A percentile compares a stretch with the other conserved stretches of the same genome.
Evolutionary conservation across 2,797 vertebrate species (phyloP).

Genomic region (Sternotherus odoratus): DNA sequence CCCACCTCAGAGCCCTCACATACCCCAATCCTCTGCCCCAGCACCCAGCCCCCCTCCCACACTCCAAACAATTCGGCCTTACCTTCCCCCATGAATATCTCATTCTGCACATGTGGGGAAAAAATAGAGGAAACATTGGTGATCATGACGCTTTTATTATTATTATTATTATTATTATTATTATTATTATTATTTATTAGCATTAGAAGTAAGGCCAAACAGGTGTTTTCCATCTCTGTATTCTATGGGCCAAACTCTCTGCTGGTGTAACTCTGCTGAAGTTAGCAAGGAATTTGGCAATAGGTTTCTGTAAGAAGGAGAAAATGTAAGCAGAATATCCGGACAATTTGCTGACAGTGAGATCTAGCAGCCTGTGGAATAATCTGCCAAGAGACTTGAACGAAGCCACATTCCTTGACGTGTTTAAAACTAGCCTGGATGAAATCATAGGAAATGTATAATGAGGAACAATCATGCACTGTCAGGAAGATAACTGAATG

Average conservation of each 20-base stretch:
- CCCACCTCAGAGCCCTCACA: too few relatives aligned
- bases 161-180: too few relatives aligned
- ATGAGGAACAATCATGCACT: background rate
- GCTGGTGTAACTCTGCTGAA: background rate
- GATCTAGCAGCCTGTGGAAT: background rate
- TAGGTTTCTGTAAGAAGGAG: background rate
- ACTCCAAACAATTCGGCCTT: too few relatives aligned
- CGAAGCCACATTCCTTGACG: background rate
- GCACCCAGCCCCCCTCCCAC: too few relatives aligned
- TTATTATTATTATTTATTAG: too few relatives aligned
- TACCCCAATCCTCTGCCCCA: too few relatives aligned
- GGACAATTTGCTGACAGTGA: background rate
- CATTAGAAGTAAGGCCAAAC: background rate
- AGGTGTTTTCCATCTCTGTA: background rate
- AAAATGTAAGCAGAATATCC: background rate
- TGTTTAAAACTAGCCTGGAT: background rate
- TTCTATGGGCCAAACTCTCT: background rate
- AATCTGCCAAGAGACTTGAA: background rate
- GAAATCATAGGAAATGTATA: background rate
- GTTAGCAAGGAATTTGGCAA: background rate
- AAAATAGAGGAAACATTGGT: too few relatives aligned
- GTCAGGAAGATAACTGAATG: background rate
- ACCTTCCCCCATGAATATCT: too few relatives aligned
- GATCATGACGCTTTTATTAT: too few relatives aligned
- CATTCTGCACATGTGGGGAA: too few relatives aligned